A percentile compares a stretch with the other conserved stretches of the same genome.
These are phyloP conservation scores for Meriones unguiculatus DNA, from an alignment of 2,113 vertebrate species.

Conservation along the genomic window DNA sequence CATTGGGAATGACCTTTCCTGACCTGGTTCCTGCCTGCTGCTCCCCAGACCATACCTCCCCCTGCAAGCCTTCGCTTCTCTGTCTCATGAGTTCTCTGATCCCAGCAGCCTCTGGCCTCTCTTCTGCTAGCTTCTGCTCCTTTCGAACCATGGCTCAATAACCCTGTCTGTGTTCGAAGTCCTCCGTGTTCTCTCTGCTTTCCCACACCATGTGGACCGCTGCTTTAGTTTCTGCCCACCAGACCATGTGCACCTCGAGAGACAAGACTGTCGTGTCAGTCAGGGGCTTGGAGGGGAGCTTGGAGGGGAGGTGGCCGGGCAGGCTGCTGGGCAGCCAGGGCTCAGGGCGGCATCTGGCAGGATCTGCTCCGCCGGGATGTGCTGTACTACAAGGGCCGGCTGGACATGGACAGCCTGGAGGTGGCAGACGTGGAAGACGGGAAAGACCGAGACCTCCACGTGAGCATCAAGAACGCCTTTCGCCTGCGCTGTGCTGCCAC, in stretches of 20 bases:
- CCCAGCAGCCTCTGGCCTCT: neutral
- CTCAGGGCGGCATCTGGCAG: constrained; percentile 82
- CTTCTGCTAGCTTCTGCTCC: neutral
- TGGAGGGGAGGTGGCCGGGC: neutral
- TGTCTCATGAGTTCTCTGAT: neutral
- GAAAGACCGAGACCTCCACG: constrained; percentile 95
- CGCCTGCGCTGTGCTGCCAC: constrained; percentile 87
- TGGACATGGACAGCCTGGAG: constrained; percentile 95
- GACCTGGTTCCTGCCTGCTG: neutral
- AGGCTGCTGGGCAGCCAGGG: neutral
- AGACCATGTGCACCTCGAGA: neutral
- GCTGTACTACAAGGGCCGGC: constrained; percentile 95
- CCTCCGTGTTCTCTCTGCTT: neutral
- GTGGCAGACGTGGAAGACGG: constrained; percentile 94
- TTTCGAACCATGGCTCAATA: neutral
- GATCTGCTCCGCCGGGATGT: constrained; percentile 96
- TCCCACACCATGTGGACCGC: neutral
- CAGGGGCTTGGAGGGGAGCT: neutral
- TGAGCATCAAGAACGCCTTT: constrained; percentile 94
- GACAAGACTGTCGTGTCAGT: neutral
- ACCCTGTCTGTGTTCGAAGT: neutral
- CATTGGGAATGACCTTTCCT: neutral
- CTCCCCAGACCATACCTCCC: neutral
- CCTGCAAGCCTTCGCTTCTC: neutral
- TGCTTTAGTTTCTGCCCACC: neutral